phyloP scores from a whole-genome alignment of 2,113 vertebrate species.

The Glaucomys volans region DNA sequence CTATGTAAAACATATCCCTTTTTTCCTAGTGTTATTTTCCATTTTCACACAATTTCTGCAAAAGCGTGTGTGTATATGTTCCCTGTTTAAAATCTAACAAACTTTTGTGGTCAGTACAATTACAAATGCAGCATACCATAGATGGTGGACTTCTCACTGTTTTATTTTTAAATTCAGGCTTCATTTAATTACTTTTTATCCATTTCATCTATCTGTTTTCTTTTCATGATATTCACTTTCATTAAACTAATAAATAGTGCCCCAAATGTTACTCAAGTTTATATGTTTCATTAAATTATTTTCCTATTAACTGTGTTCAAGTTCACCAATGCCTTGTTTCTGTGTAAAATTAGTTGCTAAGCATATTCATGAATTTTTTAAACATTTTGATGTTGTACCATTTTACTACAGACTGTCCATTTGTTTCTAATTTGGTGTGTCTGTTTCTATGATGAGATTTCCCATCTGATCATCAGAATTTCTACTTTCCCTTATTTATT shows the following conservation, averaged over 20 bases:
- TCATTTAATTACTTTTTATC: background rate
- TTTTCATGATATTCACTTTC: background rate
- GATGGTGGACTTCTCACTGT: background rate
- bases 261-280: background rate
- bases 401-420: background rate
- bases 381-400: background rate
- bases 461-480: background rate
- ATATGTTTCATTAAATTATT: background rate
- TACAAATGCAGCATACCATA: background rate
- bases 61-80: background rate
- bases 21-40: background rate
- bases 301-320: background rate
- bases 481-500: background rate
- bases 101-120: background rate
- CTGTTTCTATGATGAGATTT: background rate
- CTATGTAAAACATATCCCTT: background rate
- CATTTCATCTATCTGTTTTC: background rate
- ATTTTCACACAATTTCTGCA: background rate
- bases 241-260: background rate
- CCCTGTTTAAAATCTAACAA: background rate
- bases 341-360: background rate
- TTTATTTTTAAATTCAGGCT: background rate
- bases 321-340: background rate
- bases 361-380: background rate
- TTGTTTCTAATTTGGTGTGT: background rate